Evolutionary conservation across 2,888 invertebrate species (phyloP).

Genomic region (Bellardia bayeri): DNA sequence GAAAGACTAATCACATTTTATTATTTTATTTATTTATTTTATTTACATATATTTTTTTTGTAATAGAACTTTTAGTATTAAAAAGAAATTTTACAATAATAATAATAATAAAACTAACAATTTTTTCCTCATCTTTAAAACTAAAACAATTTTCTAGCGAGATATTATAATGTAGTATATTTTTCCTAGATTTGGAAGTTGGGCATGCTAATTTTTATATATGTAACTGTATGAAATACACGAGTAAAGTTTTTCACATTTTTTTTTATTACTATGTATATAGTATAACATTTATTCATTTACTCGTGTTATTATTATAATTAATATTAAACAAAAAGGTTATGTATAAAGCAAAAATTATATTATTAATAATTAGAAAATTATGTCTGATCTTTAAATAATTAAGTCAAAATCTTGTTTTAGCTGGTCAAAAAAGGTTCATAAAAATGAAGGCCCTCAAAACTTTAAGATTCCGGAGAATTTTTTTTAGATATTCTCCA

Average conservation of each 20-base stretch:
- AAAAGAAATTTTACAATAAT: conserved; percentile 24
- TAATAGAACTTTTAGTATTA: conserved; percentile 12
- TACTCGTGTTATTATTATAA: not conserved
- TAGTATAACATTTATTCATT: not conserved
- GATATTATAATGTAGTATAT: conserved; percentile 6
- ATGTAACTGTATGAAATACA: not conserved
- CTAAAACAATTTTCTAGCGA: conserved; percentile 16
- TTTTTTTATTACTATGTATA: not conserved
- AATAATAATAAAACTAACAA: conserved; percentile 33
- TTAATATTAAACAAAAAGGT: not conserved
- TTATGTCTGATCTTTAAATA: not conserved
- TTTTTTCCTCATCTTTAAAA: conserved; percentile 15
- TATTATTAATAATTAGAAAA: not conserved
- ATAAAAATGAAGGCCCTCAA: no score
- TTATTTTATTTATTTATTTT: conserved; percentile 66
- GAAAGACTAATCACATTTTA: conserved; percentile 84
- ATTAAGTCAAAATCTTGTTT: conserved; percentile 41
- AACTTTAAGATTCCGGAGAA: no score
- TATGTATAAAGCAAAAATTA: not conserved
- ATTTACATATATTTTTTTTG: conserved; percentile 30
- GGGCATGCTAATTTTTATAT: conserved; percentile 61
- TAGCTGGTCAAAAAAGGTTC: no score
- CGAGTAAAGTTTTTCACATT: not conserved
- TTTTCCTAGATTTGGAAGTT: conserved; percentile 37
- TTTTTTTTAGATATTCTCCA: no score